A percentile compares a stretch with the other conserved stretches of the same genome.
These are phyloP conservation scores for Parapsyche elsis DNA, from an alignment of 1,140 invertebrate species.

Conservation along the genomic window DNA sequence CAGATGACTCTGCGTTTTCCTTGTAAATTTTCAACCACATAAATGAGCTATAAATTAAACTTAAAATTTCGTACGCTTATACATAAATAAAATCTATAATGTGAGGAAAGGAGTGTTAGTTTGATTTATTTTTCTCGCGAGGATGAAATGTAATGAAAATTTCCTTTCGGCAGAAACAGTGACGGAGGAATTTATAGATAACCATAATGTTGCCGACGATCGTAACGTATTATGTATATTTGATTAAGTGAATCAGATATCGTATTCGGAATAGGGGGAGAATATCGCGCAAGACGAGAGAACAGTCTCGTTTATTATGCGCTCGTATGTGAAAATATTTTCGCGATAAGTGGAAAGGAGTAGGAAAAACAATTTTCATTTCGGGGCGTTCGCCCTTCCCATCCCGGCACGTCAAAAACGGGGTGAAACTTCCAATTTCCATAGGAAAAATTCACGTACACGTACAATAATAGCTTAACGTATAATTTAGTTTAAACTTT, in stretches of 20 bases:
- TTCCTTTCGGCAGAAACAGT: not conserved
- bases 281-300: not conserved
- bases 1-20: not conserved
- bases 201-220: conserved; percentile 29
- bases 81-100: too few relatives aligned
- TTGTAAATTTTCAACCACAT: not conserved
- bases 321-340: conserved; percentile 37
- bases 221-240: conserved; percentile 40
- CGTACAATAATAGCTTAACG: too few relatives aligned
- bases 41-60: not conserved
- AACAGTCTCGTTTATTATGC: conserved; percentile 14
- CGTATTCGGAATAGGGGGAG: conserved; percentile 16
- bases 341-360: conserved; percentile 17
- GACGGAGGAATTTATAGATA: conserved; percentile 35
- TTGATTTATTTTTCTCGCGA: not conserved
- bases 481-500: too few relatives aligned
- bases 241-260: conserved; percentile 40
- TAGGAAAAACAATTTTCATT: conserved; percentile 38
- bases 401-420: not conserved
- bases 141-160: not conserved
- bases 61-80: too few relatives aligned
- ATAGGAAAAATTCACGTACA: not conserved
- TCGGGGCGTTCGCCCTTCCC: not conserved
- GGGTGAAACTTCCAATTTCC: not conserved
- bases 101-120: not conserved